Evolutionary conservation across 2,113 vertebrate species (phyloP).

Genomic region (Pterocles orientalis): DNA sequence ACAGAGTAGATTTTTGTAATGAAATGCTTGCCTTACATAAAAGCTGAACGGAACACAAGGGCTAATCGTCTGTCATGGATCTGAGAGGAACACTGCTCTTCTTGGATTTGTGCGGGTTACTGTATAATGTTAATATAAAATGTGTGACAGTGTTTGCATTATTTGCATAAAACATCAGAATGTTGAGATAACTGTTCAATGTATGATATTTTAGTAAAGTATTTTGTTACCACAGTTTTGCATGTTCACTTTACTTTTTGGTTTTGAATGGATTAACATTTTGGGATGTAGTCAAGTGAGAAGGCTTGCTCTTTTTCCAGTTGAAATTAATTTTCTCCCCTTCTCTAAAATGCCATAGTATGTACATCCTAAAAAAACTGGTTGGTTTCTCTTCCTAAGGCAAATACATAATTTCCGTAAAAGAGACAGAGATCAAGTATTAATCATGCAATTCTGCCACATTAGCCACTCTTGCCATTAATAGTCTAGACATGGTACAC

Average conservation of each 20-base stretch:
- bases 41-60: not conserved
- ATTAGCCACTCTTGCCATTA: not conserved
- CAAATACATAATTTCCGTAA: not conserved
- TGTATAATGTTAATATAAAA: not conserved
- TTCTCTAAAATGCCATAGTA: not conserved
- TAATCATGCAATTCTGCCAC: not conserved
- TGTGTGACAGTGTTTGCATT: not conserved
- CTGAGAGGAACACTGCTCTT: not conserved
- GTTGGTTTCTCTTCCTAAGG: not conserved
- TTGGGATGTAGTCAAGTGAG: not conserved
- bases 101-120: not conserved
- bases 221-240: not conserved
- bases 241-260: rapidly evolving
- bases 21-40: not conserved
- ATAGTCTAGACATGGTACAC: rapidly evolving
- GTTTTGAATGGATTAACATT: not conserved
- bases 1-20: not conserved
- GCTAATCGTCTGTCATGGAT: not conserved
- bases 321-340: not conserved
- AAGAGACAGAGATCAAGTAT: not conserved
- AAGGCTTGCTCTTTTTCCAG: not conserved
- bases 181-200: not conserved
- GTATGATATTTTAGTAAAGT: constrained; percentile 50
- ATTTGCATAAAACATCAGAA: not conserved
- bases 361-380: not conserved